Evolutionary conservation across 2,113 vertebrate genomes (phyloP).

Genomic region (Prionailurus viverrinus): DNA sequence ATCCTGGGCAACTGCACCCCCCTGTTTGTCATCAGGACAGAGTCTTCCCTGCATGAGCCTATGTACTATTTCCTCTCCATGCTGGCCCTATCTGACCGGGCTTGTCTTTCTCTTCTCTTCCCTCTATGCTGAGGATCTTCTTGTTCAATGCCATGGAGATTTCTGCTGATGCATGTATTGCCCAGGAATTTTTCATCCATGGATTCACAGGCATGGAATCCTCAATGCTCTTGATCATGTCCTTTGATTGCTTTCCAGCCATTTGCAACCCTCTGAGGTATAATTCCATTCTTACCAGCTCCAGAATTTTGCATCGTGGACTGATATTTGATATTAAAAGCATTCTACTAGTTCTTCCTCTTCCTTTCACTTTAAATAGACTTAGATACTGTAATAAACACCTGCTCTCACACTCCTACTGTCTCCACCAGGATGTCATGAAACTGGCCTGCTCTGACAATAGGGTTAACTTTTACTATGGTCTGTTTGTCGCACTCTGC

Average conservation of each 20-base stretch:
- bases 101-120: slow-evolving; percentile 56
- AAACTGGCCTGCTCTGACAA: slow-evolving; percentile 60
- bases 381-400: slow-evolving; percentile 23
- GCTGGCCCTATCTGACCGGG: slow-evolving; percentile 24
- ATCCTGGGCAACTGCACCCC: slow-evolving; percentile 49
- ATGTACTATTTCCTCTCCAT: slow-evolving; percentile 68
- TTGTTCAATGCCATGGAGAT: slow-evolving; percentile 54
- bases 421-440: slow-evolving; percentile 59
- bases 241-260: slow-evolving; percentile 56
- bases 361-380: slow-evolving; percentile 67
- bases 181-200: slow-evolving; percentile 71
- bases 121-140: slow-evolving; percentile 47
- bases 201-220: slow-evolving; percentile 72
- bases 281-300: slow-evolving; percentile 24
- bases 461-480: slow-evolving; percentile 55
- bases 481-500: slow-evolving; percentile 41
- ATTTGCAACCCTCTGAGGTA: slow-evolving; percentile 52
- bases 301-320: slow-evolving; percentile 49
- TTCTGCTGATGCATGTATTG: slow-evolving; percentile 58
- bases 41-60: slow-evolving; percentile 53
- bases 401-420: slow-evolving; percentile 50
- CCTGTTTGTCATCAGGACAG: slow-evolving; percentile 47
- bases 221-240: slow-evolving; percentile 53
- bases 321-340: slow-evolving; percentile 45
- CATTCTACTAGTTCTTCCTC: slow-evolving; percentile 49